Conservation (phyloP, 2,797 vertebrate genomes). For the Buphagus erythrorhynchus region DNA sequence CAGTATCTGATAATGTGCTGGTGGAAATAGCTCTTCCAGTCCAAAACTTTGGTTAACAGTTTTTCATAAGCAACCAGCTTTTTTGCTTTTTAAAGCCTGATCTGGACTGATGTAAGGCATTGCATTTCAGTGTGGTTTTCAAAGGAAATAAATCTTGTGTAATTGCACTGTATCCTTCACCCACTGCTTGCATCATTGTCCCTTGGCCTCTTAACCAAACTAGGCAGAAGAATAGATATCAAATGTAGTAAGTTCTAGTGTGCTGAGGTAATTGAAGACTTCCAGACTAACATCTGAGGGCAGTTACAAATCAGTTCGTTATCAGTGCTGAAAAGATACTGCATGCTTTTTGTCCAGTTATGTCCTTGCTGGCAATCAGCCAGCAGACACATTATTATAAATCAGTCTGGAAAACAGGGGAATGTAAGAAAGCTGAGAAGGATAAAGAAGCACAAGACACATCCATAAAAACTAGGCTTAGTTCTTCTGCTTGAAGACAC, state of each 20-base stretch:
- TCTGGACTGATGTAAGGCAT: background rate
- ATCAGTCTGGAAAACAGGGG: background rate
- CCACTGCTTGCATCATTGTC: background rate
- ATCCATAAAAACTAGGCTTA: background rate
- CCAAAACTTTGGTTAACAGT: background rate
- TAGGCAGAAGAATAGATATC: background rate
- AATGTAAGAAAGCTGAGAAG: background rate
- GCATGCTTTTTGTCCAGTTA: background rate
- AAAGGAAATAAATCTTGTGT: background rate
- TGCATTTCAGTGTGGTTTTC: background rate
- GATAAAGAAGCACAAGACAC: background rate
- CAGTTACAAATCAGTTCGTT: background rate
- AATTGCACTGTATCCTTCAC: background rate
- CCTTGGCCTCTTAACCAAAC: background rate
- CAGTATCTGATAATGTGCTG: background rate
- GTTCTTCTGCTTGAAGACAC: background rate
- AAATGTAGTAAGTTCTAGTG: background rate
- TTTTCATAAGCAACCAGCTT: background rate
- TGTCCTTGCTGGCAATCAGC: background rate
- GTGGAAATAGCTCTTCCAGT: background rate
- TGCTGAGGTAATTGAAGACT: background rate
- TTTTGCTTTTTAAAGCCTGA: background rate
- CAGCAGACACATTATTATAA: background rate
- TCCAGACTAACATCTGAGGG: background rate
- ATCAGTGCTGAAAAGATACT: background rate